Evolutionary conservation across 1,140 invertebrate species (phyloP).

Genomic region (Diprion similis): DNA sequence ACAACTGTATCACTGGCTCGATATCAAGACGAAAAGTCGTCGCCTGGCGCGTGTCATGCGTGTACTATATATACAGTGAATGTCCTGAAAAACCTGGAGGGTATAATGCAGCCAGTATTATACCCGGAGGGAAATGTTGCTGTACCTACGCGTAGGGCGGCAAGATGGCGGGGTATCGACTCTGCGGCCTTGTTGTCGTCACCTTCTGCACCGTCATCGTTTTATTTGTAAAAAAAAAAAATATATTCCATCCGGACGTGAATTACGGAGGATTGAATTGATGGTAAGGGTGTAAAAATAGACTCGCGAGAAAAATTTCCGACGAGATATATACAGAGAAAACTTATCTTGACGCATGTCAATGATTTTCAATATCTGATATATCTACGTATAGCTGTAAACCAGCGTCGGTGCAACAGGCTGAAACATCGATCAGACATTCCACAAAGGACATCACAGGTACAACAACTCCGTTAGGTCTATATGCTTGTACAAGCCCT

Average conservation of each 20-base stretch:
- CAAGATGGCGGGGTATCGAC: background rate
- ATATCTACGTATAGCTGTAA: background rate
- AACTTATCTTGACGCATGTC: background rate
- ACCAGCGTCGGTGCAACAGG: background rate
- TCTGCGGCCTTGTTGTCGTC: background rate
- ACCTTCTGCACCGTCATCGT: background rate
- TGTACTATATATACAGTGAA: too few relatives aligned
- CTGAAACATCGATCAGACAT: background rate
- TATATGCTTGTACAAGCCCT: background rate
- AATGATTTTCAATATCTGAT: constrained; percentile 2
- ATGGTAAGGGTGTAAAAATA: background rate
- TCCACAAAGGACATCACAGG: background rate
- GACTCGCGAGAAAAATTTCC: background rate
- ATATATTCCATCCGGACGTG: background rate
- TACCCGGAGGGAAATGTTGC: too few relatives aligned
- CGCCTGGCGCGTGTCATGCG: too few relatives aligned
- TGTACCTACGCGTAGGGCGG: background rate
- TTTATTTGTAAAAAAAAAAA: background rate
- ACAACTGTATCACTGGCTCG: too few relatives aligned
- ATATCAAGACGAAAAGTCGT: too few relatives aligned
- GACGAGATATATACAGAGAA: background rate
- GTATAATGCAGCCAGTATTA: too few relatives aligned
- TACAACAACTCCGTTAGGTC: background rate
- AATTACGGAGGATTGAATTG: too few relatives aligned
- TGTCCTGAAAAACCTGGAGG: too few relatives aligned